Conservation (phyloP, 2,888 invertebrate genomes). For the Agrotis exclamationis region DNA sequence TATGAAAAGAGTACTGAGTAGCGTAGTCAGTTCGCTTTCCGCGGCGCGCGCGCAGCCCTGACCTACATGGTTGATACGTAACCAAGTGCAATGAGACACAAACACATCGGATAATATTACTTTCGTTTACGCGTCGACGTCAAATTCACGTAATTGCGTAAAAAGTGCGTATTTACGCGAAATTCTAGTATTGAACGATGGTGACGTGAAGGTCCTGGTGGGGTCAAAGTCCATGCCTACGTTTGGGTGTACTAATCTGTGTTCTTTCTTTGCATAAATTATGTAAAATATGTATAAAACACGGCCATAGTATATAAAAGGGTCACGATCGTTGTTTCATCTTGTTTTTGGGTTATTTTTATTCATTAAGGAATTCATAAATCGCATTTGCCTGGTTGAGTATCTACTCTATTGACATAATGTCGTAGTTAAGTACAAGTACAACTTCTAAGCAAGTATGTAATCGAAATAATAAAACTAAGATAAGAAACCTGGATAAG, state of each 20-base stretch:
- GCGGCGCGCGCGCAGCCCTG: slow-evolving; percentile 65
- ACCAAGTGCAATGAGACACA: slow-evolving; percentile 69
- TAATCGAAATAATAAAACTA: neutral
- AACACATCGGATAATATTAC: slow-evolving; percentile 64
- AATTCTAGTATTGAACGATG: slow-evolving; percentile 15
- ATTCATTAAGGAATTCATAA: neutral
- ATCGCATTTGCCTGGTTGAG: neutral
- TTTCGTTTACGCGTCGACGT: slow-evolving; percentile 61
- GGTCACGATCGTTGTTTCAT: neutral
- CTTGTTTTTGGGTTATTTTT: neutral
- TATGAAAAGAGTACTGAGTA: slow-evolving; percentile 59
- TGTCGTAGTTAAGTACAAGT: neutral
- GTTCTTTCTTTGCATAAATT: neutral
- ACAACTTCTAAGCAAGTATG: neutral
- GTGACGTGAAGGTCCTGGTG: slow-evolving; percentile 20
- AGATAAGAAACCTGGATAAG: neutral
- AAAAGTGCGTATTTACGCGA: slow-evolving; percentile 55
- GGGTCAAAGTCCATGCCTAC: slow-evolving; percentile 16
- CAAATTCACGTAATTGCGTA: slow-evolving; percentile 53
- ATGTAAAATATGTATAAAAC: too few species aligned
- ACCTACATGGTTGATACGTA: slow-evolving; percentile 62
- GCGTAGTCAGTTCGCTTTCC: slow-evolving; percentile 63
- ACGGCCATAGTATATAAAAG: neutral
- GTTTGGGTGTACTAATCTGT: neutral
- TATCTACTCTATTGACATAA: neutral